Conservation (phyloP, 2,888 invertebrate genomes). For the Rhaphigaster nebulosa region DNA sequence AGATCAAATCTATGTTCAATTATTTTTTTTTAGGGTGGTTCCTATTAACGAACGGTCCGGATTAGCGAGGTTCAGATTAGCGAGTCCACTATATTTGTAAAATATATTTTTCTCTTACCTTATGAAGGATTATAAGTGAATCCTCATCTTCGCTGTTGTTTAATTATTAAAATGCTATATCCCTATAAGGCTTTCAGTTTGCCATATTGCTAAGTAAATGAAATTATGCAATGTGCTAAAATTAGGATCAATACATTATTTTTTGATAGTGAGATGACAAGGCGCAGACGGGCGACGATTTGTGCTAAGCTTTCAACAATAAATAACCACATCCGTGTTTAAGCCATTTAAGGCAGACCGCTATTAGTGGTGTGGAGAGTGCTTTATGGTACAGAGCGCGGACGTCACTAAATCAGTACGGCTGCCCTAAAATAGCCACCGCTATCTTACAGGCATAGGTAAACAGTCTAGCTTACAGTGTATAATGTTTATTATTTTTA, state of each 20-base stretch:
- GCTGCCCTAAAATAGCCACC: not conserved
- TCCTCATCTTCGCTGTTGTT: too few species aligned
- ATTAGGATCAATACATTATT: not conserved
- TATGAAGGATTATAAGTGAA: too few species aligned
- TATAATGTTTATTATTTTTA: constrained; percentile 36
- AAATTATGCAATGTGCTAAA: not conserved
- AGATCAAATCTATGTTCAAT: too few species aligned
- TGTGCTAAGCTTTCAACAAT: not conserved
- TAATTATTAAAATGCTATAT: too few species aligned
- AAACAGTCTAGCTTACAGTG: not conserved
- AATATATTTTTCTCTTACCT: too few species aligned
- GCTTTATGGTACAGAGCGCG: not conserved
- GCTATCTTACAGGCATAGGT: constrained; percentile 25
- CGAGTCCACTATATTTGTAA: too few species aligned
- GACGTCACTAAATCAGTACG: not conserved
- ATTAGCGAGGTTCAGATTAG: too few species aligned
- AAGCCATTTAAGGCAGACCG: not conserved
- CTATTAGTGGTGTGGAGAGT: not conserved
- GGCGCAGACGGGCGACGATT: not conserved
- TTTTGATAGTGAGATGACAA: not conserved
- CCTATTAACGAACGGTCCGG: too few species aligned
- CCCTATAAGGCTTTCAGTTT: not conserved
- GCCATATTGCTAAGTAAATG: not conserved
- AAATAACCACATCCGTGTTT: not conserved
- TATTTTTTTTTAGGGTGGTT: too few species aligned